These are phyloP conservation scores for Prunella himalayana DNA, from an alignment of 2,113 vertebrate species.

Conservation along the genomic window DNA sequence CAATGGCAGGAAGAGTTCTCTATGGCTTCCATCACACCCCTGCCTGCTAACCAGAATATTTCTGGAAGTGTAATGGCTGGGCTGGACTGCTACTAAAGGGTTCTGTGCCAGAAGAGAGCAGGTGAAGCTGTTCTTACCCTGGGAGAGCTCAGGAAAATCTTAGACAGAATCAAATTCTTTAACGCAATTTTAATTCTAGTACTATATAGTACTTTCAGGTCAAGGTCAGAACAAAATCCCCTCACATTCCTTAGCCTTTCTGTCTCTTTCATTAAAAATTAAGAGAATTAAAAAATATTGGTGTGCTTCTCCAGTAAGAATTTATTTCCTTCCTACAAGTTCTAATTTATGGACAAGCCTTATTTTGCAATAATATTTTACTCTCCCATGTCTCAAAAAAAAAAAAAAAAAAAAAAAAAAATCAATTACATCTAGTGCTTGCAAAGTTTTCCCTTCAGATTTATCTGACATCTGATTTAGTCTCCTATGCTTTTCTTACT, in stretches of 20 bases:
- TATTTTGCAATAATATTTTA: not conserved
- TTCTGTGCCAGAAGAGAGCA: not conserved
- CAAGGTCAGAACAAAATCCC: not conserved
- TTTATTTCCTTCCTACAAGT: not conserved
- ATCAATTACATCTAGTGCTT: not conserved
- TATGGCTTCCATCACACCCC: accelerated
- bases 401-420: not conserved
- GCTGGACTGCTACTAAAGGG: not conserved
- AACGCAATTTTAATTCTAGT: not conserved
- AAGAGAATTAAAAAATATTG: not conserved
- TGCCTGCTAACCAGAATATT: not conserved
- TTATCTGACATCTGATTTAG: not conserved
- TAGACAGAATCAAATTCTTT: not conserved
- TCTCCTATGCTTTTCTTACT: not conserved
- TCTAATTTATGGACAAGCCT: not conserved
- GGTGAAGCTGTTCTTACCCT: not conserved
- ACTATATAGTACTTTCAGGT: not conserved
- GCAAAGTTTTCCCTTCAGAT: not conserved
- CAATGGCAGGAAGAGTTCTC: not conserved
- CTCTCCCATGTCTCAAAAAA: not conserved
- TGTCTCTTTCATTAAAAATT: not conserved
- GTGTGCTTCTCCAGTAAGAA: not conserved
- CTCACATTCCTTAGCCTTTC: not conserved
- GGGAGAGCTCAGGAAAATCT: not conserved
- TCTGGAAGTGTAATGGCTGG: not conserved